Base-by-base conservation (phyloP, 2,888 invertebrate species). In the Zele albiditarsus region DNA sequence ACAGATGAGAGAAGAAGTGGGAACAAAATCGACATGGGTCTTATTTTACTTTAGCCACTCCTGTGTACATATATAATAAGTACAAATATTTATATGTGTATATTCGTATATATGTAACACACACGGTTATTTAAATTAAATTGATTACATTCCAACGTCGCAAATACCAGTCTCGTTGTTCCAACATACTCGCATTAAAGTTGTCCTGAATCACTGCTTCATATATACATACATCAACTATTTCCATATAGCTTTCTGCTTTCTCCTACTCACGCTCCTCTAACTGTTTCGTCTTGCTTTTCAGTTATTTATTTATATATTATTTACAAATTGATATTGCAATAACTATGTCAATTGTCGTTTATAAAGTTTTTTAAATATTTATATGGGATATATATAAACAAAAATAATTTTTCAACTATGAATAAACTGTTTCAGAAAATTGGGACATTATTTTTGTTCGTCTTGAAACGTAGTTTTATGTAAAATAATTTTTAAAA, bases 41-140 rank as follows among this genome's bases (percentile, higher is more conserved):
- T n/a, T n/a, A n/a, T 28, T 49, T 31, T 66, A 16, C 66, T 3
- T 12, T 20, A 42, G n/a, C 28, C 49, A 27, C 42, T 42, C 49
- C 27, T 27, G 10, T 25, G 38, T 12, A 46, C 20, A 20, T 53
- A 25, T 5, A 8, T 28, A 46, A 46, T 67, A 46, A 4, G 46
- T 46, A 67, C 49, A 46, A n/a, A 46, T 14, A 46, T 27, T 23
- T 25, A 46, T 46, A 49, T 46, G 46, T n/a, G 49, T 25, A 46
- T n/a, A 67, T 65, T 8, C 10, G 38, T 38, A 38, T 38, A n/a
- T n/a, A 23, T 23, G 14, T 65, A 46, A 16, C 38, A 73, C 75
- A 77, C 75, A 38, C 73, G 71, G 78, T 82, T 81, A 82, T 81
- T 84, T 81, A 83, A 84, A 84, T 83, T 82, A 83, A 84, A 84